Conservation (phyloP, 2,113 vertebrate genomes). For the Embiotoca jacksoni region DNA sequence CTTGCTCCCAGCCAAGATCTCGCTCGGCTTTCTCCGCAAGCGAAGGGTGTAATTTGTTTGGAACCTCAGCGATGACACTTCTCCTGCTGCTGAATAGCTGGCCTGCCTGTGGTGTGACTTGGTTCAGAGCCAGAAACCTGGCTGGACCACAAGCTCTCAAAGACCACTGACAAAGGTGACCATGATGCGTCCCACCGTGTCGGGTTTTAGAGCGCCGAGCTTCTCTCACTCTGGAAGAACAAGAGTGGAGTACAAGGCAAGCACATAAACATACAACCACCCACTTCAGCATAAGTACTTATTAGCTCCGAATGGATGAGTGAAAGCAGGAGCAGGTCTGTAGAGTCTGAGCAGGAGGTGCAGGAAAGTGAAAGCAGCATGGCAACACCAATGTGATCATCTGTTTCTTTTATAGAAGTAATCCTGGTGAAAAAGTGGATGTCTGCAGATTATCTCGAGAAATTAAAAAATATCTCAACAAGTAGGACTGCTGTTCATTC, state of each 20-base stretch:
- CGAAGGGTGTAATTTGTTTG: constrained; percentile 74
- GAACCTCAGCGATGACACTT: constrained; percentile 60
- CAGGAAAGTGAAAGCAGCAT: too few relatives aligned
- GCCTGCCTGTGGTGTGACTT: constrained; percentile 43
- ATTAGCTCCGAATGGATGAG: too few relatives aligned
- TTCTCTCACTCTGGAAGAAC: neutral
- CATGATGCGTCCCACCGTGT: constrained; percentile 8
- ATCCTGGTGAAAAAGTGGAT: too few relatives aligned
- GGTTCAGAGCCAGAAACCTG: constrained; percentile 55
- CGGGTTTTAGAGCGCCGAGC: neutral
- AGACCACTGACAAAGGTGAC: constrained; percentile 33
- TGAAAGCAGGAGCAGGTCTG: too few relatives aligned
- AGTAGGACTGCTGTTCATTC: too few relatives aligned
- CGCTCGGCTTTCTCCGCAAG: constrained; percentile 44
- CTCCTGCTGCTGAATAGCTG: constrained; percentile 57
- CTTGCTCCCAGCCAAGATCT: constrained; percentile 40
- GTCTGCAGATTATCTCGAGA: too few relatives aligned
- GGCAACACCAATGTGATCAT: too few relatives aligned
- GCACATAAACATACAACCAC: constrained; percentile 46
- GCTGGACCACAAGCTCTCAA: constrained; percentile 29
- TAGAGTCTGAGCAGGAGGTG: too few relatives aligned
- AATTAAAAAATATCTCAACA: too few relatives aligned
- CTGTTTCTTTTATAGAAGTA: too few relatives aligned
- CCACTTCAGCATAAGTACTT: neutral
- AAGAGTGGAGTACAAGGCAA: neutral